A percentile compares a stretch with the other conserved stretches of the same genome.
These are phyloP conservation scores for Jaculus jaculus DNA, from an alignment of 2,113 vertebrate genomes.

Conservation along the genomic window DNA sequence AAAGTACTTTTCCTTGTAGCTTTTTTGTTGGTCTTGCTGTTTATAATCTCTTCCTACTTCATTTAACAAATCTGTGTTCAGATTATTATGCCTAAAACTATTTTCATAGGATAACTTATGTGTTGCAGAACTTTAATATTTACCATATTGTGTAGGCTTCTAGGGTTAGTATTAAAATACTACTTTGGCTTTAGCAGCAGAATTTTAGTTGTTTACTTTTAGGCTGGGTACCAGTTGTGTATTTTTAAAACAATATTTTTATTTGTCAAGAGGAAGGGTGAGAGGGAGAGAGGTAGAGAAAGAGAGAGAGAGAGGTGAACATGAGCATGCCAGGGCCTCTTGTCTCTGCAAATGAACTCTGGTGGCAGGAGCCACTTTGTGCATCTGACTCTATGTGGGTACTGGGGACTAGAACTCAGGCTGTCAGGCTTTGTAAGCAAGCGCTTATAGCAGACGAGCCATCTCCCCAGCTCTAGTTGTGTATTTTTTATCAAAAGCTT, in stretches of 20 bases:
- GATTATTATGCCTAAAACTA: not conserved
- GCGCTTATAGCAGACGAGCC: too few species aligned
- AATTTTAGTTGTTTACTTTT: conserved; percentile 27
- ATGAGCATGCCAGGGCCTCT: too few species aligned
- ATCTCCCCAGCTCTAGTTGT: not conserved
- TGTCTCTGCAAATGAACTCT: too few species aligned
- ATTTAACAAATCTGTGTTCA: conserved; percentile 5
- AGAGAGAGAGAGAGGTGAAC: too few species aligned
- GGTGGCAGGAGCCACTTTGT: too few species aligned
- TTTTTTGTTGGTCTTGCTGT: conserved; percentile 26
- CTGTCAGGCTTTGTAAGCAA: too few species aligned
- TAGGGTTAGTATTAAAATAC: not conserved
- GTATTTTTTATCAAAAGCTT: conserved; percentile 30
- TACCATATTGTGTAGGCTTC: not conserved
- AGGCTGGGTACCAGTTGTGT: not conserved
- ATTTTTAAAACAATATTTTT: too few species aligned
- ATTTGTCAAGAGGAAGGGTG: too few species aligned
- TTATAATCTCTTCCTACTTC: not conserved
- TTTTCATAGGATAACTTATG: not conserved
- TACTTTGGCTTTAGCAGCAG: not conserved
- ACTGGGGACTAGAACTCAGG: too few species aligned
- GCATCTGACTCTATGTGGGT: too few species aligned
- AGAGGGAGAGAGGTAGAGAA: too few species aligned
- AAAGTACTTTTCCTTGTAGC: not conserved
- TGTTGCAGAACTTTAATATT: not conserved